A percentile compares a stretch with the other conserved stretches of the same genome.
phyloP scores from a whole-genome alignment of 2,888 invertebrate species.

The Opisthograptis luteolata region DNA sequence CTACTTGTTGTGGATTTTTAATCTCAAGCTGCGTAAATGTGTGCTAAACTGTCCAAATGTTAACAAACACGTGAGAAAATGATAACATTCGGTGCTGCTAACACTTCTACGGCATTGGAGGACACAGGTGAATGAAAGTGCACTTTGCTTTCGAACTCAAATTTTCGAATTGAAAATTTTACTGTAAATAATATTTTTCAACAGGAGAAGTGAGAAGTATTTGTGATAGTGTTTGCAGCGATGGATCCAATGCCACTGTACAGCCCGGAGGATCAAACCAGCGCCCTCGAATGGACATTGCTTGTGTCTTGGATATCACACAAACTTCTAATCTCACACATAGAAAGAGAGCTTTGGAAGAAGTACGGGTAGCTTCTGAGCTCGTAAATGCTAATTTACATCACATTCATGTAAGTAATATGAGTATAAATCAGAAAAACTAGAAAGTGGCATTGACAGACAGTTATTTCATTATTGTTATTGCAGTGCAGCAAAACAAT shows the following conservation, averaged over 20 bases:
- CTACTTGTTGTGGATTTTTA: slow-evolving; percentile 62
- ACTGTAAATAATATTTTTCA: slow-evolving; percentile 42
- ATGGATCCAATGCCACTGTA: slow-evolving; percentile 80
- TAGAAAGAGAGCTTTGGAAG: slow-evolving; percentile 92
- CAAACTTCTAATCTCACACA: slow-evolving; percentile 89
- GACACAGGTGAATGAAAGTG: slow-evolving; percentile 66
- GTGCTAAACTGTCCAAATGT: slow-evolving; percentile 69
- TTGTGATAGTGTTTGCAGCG: slow-evolving; percentile 81
- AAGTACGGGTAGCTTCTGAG: slow-evolving; percentile 91
- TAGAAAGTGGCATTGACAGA: not conserved
- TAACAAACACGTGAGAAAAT: slow-evolving; percentile 70
- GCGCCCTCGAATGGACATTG: slow-evolving; percentile 93
- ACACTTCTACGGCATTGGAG: slow-evolving; percentile 69
- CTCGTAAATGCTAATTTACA: slow-evolving; percentile 92
- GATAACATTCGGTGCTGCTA: slow-evolving; percentile 77
- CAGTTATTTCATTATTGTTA: not conserved
- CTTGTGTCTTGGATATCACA: slow-evolving; percentile 92
- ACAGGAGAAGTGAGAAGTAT: slow-evolving; percentile 80
- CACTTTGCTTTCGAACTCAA: slow-evolving; percentile 54
- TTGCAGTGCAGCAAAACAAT: too few species aligned
- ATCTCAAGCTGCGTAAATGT: slow-evolving; percentile 59
- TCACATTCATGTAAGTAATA: slow-evolving; percentile 89
- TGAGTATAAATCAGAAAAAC: not conserved
- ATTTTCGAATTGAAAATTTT: slow-evolving; percentile 45
- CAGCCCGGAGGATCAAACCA: slow-evolving; percentile 69